Evolutionary conservation across 2,888 invertebrate species (phyloP).

Genomic region (Pinctada fucata): DNA sequence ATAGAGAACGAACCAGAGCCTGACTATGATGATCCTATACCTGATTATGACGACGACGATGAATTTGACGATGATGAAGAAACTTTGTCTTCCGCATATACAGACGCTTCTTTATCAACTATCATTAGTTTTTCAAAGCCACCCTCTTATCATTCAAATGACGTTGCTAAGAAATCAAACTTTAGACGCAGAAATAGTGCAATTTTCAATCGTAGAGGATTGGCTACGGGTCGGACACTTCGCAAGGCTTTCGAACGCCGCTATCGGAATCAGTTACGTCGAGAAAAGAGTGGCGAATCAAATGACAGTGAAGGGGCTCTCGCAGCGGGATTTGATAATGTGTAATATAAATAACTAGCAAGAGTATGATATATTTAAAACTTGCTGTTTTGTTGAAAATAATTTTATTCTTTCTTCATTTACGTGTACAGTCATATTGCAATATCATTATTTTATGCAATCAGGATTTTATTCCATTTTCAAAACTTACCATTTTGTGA

Average conservation of each 20-base stretch:
- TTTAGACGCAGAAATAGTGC: constrained; percentile 40
- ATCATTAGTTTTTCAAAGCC: constrained; percentile 43
- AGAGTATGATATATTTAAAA: too few species aligned
- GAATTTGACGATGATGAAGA: constrained; percentile 53
- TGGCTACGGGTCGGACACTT: constrained; percentile 55
- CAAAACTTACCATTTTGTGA: too few species aligned
- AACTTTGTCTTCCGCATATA: constrained; percentile 38
- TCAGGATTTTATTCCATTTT: too few species aligned
- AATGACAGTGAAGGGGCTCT: not conserved
- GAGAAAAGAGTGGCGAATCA: constrained; percentile 30
- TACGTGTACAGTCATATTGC: too few species aligned
- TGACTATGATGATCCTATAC: constrained; percentile 61
- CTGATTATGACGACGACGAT: constrained; percentile 56
- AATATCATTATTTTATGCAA: too few species aligned
- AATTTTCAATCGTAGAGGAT: constrained; percentile 54
- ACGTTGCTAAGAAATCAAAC: constrained; percentile 25
- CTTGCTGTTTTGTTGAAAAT: too few species aligned
- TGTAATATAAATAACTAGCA: too few species aligned
- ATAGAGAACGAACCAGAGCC: constrained; percentile 67
- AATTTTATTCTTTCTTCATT: too few species aligned
- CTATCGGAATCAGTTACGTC: constrained; percentile 52
- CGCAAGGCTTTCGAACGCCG: constrained; percentile 59
- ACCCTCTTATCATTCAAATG: constrained; percentile 55
- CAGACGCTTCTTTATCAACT: constrained; percentile 41
- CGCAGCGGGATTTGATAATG: too few species aligned